A percentile compares a stretch with the other conserved stretches of the same genome.
These are phyloP conservation scores for Aplocera efformata DNA, from an alignment of 2,888 invertebrate species.

Conservation along the genomic window DNA sequence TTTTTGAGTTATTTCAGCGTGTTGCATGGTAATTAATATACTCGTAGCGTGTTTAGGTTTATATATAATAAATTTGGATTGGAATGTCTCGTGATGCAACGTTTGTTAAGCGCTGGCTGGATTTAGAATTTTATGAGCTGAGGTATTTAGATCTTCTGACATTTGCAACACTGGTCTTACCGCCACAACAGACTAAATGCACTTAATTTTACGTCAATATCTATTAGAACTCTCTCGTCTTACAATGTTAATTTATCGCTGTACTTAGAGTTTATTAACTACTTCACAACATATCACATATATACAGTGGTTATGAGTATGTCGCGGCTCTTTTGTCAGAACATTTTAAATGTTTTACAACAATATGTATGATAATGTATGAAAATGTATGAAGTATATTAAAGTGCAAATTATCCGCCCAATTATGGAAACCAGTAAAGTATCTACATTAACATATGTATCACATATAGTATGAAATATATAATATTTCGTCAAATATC, in stretches of 20 bases:
- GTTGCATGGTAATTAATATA: slow-evolving; percentile 9
- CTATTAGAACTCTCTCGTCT: no score
- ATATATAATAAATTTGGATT: slow-evolving; percentile 33
- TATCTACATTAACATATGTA: slow-evolving; percentile 19
- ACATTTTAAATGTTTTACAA: no score
- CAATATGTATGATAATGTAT: no score
- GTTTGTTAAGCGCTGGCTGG: slow-evolving; percentile 48
- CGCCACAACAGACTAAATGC: no score
- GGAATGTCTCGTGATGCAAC: slow-evolving; percentile 46
- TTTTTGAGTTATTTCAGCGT: slow-evolving; percentile 4
- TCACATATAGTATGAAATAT: slow-evolving; percentile 27
- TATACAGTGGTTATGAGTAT: neutral
- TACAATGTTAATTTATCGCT: no score
- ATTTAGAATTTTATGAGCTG: slow-evolving; percentile 48
- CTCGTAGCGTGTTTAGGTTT: slow-evolving; percentile 31
- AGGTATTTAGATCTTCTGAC: slow-evolving; percentile 24
- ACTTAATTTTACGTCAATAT: no score
- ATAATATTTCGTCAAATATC: slow-evolving; percentile 62
- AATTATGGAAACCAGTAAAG: slow-evolving; percentile 25
- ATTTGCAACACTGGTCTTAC: slow-evolving; percentile 7
- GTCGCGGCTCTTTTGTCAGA: neutral
- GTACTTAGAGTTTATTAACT: no score
- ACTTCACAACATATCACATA: no score
- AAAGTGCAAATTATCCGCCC: neutral
- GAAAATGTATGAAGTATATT: no score